phyloP scores from a whole-genome alignment of 1,140 invertebrate species.

The Eurytemora carolleeae region DNA sequence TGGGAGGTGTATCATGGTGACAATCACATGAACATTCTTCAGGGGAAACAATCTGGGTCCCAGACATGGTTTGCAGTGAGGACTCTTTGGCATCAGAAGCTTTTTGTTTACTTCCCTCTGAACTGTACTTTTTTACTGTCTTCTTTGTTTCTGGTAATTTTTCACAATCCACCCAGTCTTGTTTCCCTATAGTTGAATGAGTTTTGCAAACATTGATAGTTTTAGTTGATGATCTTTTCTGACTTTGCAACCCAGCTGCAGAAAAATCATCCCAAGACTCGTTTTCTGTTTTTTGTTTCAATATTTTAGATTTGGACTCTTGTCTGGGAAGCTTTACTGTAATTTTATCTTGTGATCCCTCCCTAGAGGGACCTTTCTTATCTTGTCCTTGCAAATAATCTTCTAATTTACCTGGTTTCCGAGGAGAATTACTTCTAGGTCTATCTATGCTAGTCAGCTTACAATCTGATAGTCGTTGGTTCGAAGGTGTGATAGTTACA shows the following conservation, averaged over 20 bases:
- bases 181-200: background rate
- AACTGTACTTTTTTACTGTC: background rate
- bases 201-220: background rate
- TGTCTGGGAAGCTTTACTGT: conserved; percentile 7
- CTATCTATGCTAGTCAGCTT: conserved; percentile 5
- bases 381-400: too few relatives aligned
- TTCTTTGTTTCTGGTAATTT: background rate
- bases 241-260: too few relatives aligned
- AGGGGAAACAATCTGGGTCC: background rate
- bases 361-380: too few relatives aligned
- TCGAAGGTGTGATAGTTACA: conserved; percentile 7
- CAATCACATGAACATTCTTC: conserved; percentile 4
- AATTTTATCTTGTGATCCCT: conserved; percentile 3
- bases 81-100: too few relatives aligned
- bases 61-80: background rate
- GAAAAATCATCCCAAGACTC: too few relatives aligned
- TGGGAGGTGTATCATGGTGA: background rate
- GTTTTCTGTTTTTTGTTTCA: too few relatives aligned
- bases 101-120: too few relatives aligned
- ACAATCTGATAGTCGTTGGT: conserved; percentile 1
- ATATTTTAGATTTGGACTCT: conserved; percentile 3
- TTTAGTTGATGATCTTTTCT: too few relatives aligned
- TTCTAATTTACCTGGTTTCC: conserved; percentile 5
- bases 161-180: conserved; percentile 9
- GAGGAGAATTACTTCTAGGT: conserved; percentile 4